A percentile compares a stretch with the other conserved stretches of the same genome.
Conservation (phyloP, 2,888 invertebrate genomes). For the Eilema sororculum region DNA sequence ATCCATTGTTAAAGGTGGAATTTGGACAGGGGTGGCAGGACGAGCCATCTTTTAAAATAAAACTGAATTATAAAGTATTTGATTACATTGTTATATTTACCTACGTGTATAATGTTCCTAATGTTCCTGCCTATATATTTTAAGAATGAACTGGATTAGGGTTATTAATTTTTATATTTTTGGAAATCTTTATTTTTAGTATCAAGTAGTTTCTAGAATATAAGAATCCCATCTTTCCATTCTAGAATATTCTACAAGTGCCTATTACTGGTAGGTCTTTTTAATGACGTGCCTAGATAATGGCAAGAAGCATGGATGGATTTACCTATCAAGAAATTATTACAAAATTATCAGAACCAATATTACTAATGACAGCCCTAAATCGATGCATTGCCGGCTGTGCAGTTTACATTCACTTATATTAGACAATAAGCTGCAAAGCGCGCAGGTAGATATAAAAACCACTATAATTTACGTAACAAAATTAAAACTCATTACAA, state of each 20-base stretch:
- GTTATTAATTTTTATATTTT: no score
- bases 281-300: neutral
- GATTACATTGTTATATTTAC: neutral
- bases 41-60: conserved; percentile 27
- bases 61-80: conserved; percentile 19
- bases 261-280: neutral
- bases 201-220: no score
- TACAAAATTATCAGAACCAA: conserved; percentile 15
- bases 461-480: conserved; percentile 51
- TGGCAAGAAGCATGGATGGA: neutral
- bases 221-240: no score
- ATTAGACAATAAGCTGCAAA: conserved; percentile 82
- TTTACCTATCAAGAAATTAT: neutral
- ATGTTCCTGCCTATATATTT: no score
- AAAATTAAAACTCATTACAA: conserved; percentile 24
- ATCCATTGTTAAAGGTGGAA: conserved; percentile 84
- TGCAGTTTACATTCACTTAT: conserved; percentile 76
- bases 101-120: neutral
- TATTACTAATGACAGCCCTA: conserved; percentile 72
- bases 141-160: no score
- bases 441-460: conserved; percentile 81
- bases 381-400: conserved; percentile 76
- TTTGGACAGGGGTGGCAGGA: conserved; percentile 75
- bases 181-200: no score
- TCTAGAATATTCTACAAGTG: no score